Base-by-base conservation (phyloP, 2,888 invertebrate species). In the Agonopterix heracliana region DNA sequence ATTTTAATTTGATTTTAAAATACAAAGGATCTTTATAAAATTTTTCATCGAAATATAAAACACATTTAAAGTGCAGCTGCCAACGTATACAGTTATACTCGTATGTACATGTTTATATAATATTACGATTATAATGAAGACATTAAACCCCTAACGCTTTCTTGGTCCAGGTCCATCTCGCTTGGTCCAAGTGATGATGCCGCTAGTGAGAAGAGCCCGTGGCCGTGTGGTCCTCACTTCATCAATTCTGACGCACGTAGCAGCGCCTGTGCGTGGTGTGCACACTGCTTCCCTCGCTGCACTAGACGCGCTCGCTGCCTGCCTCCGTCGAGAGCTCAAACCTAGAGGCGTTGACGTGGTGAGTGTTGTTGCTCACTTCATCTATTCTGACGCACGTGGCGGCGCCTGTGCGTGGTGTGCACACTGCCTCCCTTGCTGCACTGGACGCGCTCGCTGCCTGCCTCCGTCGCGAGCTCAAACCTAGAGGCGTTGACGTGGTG, bases 181-280 rank as follows among this genome's bases (percentile, higher is more conserved):
- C 9, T 78, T 94, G 49, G 93, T 92, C 46, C 92, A 95, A 88
- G 92, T 95, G 54, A 95, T 97, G 90, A 81, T 97, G 60, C 96
- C 96, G 0, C 79, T 96, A 52, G 90, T 96, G 45, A 90, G 96
- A 42, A 91, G 93, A 46, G 92, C 94, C 3, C 92, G 93, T 66
- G 95, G 96, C 57, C 93, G 96, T 50, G 90, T 96, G 41, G 91
- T 96, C 42, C 91, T 95, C 65, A 91, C 96, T 9, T 93, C 95
- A 41, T 96, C 95, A 48, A 93, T 95, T 59, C 87, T 95, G 58
- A 95, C 95, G 42, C 92, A 94, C 60, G 93, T 95, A 44, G 93
- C 95, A 0, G 93, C 94, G 7, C 94, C 96, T 0, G 93, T 95
- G 41, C 90, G 96, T 46, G 94, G 95, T 14, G 92, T 96, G 47